These are phyloP conservation scores for Heliangelus exortis DNA, from an alignment of 2,797 vertebrate genomes.

Conservation along the genomic window DNA sequence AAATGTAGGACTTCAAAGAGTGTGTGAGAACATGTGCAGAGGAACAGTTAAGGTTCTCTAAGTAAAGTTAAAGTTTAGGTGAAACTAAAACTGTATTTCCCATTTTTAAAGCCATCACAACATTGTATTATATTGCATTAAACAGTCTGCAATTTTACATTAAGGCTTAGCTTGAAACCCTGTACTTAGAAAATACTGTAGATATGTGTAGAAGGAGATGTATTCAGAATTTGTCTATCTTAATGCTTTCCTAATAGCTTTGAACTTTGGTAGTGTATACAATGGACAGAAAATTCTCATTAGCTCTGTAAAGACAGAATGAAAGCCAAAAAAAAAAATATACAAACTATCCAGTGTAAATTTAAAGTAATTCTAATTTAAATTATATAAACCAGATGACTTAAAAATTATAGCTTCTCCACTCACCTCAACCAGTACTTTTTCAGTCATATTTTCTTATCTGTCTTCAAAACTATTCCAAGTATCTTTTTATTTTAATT, in stretches of 20 bases:
- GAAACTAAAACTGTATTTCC: not conserved
- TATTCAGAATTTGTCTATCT: not conserved
- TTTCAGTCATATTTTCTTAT: not conserved
- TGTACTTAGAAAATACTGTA: not conserved
- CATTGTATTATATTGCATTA: not conserved
- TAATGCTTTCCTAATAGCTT: not conserved
- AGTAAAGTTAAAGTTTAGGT: not conserved
- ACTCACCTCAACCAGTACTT: not conserved
- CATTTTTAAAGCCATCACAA: not conserved
- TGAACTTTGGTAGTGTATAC: not conserved
- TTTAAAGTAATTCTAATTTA: not conserved
- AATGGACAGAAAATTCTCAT: not conserved
- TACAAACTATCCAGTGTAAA: not conserved
- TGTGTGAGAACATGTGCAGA: not conserved
- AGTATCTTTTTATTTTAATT: not conserved
- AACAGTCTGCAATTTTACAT: not conserved
- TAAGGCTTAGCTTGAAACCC: not conserved
- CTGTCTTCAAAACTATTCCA: not conserved
- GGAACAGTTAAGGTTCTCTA: not conserved
- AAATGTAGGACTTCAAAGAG: not conserved
- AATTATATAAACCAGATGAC: not conserved
- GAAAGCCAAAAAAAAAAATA: not conserved
- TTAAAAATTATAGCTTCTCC: not conserved
- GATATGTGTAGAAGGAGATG: not conserved
- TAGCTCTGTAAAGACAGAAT: not conserved